These are phyloP conservation scores for Incurvaria masculella DNA, from an alignment of 2,888 invertebrate genomes.

Conservation along the genomic window DNA sequence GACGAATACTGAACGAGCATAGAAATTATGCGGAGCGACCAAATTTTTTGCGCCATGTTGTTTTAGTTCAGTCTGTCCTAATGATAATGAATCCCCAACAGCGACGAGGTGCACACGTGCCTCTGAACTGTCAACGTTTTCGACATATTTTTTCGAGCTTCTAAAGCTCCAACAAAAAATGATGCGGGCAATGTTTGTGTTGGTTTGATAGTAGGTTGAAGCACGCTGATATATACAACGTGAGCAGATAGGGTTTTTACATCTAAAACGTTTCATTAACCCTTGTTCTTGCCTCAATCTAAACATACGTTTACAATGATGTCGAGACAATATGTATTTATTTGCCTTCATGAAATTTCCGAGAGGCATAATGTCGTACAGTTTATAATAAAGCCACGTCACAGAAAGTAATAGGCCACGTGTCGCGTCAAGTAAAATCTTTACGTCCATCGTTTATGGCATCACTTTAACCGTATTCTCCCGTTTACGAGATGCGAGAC, in stretches of 20 bases:
- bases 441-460: slow-evolving; percentile 40
- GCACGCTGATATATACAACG: too few relatives aligned
- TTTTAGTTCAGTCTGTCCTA: not conserved
- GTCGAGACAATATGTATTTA: too few relatives aligned
- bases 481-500: not conserved
- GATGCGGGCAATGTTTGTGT: not conserved
- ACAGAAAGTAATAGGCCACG: not conserved
- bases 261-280: too few relatives aligned
- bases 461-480: not conserved
- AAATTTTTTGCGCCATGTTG: not conserved
- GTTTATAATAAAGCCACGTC: too few relatives aligned
- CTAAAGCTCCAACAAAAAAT: not conserved
- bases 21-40: too few relatives aligned
- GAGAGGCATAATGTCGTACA: not conserved
- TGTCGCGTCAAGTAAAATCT: slow-evolving; percentile 35
- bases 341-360: not conserved
- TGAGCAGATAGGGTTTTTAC: too few relatives aligned
- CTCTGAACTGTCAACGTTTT: not conserved
- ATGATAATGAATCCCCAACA: not conserved
- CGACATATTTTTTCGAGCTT: not conserved
- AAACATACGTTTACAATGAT: too few relatives aligned
- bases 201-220: too few relatives aligned
- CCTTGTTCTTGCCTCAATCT: too few relatives aligned
- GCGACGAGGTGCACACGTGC: not conserved
- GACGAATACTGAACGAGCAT: too few relatives aligned